Conservation (phyloP, 2,113 vertebrate species). For the Eclectus roratus region DNA sequence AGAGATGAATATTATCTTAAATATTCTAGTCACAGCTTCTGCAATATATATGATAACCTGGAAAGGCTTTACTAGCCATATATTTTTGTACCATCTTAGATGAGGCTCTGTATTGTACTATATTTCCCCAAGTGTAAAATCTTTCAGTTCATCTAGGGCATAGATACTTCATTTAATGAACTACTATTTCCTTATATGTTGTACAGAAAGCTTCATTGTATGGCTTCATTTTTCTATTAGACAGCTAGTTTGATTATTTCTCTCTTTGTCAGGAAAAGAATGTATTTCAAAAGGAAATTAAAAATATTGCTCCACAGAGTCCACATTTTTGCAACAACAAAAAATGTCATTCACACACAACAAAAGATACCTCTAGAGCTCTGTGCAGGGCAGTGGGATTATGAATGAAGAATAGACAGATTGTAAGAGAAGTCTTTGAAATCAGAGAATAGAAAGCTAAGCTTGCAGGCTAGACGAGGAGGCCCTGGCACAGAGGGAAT, state of each 20-base stretch:
- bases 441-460: slow-evolving; percentile 51
- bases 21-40: background rate
- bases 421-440: slow-evolving; percentile 55
- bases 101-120: background rate
- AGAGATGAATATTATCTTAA: background rate
- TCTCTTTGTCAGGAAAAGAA: background rate
- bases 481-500: slow-evolving; percentile 37
- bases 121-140: background rate
- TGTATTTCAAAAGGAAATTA: slow-evolving; percentile 48
- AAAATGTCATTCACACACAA: background rate
- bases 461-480: slow-evolving; percentile 37
- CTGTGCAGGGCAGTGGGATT: slow-evolving; percentile 11
- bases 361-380: slow-evolving; percentile 21
- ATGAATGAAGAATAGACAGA: slow-evolving; percentile 42
- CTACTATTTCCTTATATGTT: background rate
- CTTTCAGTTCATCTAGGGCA: background rate
- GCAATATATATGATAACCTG: background rate
- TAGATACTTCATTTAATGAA: background rate
- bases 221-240: background rate
- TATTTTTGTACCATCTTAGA: background rate
- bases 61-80: background rate
- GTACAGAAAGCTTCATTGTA: background rate
- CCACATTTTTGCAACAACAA: slow-evolving; percentile 25
- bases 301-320: slow-evolving; percentile 5
- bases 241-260: slow-evolving; percentile 15